Evolutionary conservation across 2,113 vertebrate species (phyloP).

Genomic region (Telmatochromis brachygnathus): DNA sequence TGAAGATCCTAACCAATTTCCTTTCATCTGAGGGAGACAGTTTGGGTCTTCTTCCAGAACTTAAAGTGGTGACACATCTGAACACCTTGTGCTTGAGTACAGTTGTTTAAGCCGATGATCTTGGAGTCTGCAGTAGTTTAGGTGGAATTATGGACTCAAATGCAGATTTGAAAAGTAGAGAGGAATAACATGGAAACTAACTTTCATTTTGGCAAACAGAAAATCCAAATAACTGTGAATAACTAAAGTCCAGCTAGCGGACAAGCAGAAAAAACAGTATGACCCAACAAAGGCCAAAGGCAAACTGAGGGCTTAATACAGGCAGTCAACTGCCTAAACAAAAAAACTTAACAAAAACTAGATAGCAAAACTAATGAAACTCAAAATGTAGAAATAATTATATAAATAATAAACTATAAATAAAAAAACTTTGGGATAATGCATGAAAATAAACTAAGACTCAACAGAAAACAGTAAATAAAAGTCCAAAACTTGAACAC

Average conservation of each 20-base stretch:
- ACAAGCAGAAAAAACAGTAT: not conserved
- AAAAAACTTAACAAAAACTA: not conserved
- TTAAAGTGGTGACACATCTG: not conserved
- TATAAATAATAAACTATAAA: not conserved
- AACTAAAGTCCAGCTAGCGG: accelerated
- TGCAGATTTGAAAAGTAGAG: not conserved
- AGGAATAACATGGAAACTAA: not conserved
- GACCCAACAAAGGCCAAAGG: not conserved
- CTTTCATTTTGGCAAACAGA: not conserved
- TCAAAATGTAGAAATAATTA: not conserved
- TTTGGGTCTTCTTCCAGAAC: not conserved
- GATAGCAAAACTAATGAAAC: not conserved
- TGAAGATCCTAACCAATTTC: not conserved
- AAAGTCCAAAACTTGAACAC: not conserved
- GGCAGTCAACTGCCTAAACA: not conserved
- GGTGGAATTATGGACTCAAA: not conserved
- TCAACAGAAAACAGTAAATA: accelerated
- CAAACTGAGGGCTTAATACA: not conserved
- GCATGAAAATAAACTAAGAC: not conserved
- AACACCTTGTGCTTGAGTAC: not conserved
- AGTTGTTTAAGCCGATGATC: accelerated
- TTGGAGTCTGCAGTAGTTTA: not conserved
- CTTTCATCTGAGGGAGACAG: not conserved
- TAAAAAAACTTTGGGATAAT: not conserved
- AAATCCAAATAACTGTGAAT: not conserved